These are phyloP conservation scores for Poecilia gillii DNA, from an alignment of 2,797 vertebrate genomes.

Conservation along the genomic window DNA sequence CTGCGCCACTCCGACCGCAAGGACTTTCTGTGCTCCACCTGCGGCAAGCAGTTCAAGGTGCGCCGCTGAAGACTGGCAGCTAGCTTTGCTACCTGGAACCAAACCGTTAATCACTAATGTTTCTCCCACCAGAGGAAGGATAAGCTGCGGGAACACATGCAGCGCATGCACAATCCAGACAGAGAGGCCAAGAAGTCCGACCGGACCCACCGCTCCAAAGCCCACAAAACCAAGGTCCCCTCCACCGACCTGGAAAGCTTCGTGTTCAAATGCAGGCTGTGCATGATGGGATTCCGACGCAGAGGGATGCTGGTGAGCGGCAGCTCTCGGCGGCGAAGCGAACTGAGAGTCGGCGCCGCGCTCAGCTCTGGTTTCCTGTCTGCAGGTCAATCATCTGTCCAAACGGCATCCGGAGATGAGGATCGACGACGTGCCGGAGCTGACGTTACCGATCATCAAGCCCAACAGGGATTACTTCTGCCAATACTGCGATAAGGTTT, in stretches of 20 bases:
- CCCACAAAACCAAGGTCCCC: constrained; percentile 92
- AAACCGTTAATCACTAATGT: not conserved
- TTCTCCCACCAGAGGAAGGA: constrained; percentile 89
- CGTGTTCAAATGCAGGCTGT: constrained; percentile 96
- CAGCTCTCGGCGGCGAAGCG: not conserved
- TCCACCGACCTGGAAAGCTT: constrained; percentile 97
- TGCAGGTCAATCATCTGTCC: constrained; percentile 98
- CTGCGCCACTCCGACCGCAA: constrained; percentile 96
- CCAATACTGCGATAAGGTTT: constrained; percentile 98
- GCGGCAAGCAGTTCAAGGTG: constrained; percentile 99
- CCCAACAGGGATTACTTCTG: constrained; percentile 99
- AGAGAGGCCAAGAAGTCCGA: constrained; percentile 96
- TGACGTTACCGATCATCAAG: constrained; percentile 98
- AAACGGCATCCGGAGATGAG: constrained; percentile 99
- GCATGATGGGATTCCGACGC: constrained; percentile 99
- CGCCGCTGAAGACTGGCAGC: not conserved
- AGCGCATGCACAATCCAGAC: constrained; percentile 98
- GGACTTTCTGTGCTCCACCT: constrained; percentile 97
- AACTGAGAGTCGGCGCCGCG: not conserved
- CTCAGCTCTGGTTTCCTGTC: not conserved
- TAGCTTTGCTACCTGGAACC: not conserved
- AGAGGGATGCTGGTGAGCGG: constrained; percentile 95
- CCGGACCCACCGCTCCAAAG: constrained; percentile 91
- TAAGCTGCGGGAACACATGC: constrained; percentile 98
- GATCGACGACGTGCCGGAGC: constrained; percentile 96